Evolutionary conservation across 2,888 invertebrate genomes (phyloP), one percentile per base, ranked within the genome.

Genomic region (Epirrhoe alternata): DNA sequence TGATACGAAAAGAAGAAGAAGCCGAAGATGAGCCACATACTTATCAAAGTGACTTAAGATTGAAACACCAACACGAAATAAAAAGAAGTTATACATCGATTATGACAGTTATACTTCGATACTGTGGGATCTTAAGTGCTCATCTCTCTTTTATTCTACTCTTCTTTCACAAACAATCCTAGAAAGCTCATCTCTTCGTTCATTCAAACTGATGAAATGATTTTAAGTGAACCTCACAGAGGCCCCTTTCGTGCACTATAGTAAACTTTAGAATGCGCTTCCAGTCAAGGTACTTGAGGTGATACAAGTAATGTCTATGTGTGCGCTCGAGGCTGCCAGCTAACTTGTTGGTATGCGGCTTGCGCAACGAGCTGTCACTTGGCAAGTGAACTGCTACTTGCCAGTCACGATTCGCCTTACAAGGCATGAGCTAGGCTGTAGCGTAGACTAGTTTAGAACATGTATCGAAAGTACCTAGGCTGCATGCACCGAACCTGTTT

Each of bases 331-430:
- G 52, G 30, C 51, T 49, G 59, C 47, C 38, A 56, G 66, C 31
- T 24, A 62, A 60, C 67, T 54, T 42, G 61, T 61, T 58, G 64
- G 61, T 58, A 64, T 68, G 68, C 61, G 57, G 67, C 52, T 68
- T 68, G 64, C 60, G 61, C 64, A 64, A 63, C 53, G 49, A 49
- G 59, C 64, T 58, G 58, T 58, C 63, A 63, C 60, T 63, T 38
- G 59, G 55, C 66, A 59, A 63, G 63, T 51, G 51, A 55, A 60
- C 63, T 67, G 59, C 35, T 56, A 60, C 63, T 60, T 54, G 45
- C 61, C 49, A 61, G 60, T 62, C 64, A 68, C 64, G 61, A 58
- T 45, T 50, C 16, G 33, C 61, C 61, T 49, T 68, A 64, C 57
- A 61, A 49, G 67, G 61, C 38, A 56, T 56, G 47, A 57, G 52